Conservation (phyloP, 2,797 vertebrate genomes). For the Vespertilio murinus region DNA sequence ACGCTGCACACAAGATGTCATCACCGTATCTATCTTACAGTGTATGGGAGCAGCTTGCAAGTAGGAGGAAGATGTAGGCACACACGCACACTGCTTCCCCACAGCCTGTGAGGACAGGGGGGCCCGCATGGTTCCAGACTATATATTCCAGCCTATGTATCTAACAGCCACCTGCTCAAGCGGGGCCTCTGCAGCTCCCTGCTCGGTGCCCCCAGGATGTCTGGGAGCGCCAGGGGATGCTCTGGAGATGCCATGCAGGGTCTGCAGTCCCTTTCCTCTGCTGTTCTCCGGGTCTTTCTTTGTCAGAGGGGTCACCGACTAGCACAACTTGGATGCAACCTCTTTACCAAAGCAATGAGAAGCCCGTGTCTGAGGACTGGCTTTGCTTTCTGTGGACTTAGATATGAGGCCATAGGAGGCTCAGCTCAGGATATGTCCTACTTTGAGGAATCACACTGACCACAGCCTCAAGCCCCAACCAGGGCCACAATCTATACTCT, state of each 20-base stretch:
- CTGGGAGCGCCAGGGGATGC: neutral
- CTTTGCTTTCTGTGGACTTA: constrained; percentile 1
- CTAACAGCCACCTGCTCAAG: neutral
- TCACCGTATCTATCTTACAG: neutral
- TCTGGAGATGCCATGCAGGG: neutral
- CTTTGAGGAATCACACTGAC: neutral
- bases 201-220: neutral
- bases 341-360: neutral
- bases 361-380: neutral
- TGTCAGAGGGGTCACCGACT: neutral
- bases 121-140: neutral
- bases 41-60: neutral
- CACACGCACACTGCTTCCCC: neutral
- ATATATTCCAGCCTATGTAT: neutral
- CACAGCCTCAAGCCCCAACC: neutral
- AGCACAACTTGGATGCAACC: neutral
- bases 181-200: neutral
- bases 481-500: neutral
- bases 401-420: neutral
- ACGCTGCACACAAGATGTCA: neutral
- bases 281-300: neutral
- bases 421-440: neutral
- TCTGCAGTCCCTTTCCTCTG: neutral
- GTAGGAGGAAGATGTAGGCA: neutral
- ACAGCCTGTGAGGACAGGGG: neutral